Evolutionary conservation across 2,888 invertebrate genomes (phyloP).

Genomic region (Melanostoma mellinum): DNA sequence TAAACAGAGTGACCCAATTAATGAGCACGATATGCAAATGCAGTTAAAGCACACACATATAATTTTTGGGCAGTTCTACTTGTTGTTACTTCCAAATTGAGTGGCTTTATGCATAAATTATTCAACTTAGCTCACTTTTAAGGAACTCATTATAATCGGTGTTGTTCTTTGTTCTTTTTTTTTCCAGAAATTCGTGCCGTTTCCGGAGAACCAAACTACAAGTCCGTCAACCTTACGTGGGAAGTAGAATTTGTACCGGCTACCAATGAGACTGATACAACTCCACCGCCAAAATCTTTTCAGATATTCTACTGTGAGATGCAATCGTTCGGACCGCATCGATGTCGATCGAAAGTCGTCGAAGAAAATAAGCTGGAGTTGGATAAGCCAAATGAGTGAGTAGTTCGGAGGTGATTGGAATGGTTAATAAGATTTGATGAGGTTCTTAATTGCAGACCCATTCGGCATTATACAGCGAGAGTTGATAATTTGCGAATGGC

Average conservation of each 20-base stretch:
- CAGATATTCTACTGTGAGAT: slow-evolving; percentile 90
- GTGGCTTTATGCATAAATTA: slow-evolving; percentile 44
- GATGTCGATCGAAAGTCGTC: slow-evolving; percentile 85
- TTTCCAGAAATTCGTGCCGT: slow-evolving; percentile 81
- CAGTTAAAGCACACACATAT: not conserved
- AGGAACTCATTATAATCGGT: slow-evolving; percentile 44
- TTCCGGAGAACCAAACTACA: slow-evolving; percentile 82
- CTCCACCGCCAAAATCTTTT: slow-evolving; percentile 84
- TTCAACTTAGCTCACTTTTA: slow-evolving; percentile 21
- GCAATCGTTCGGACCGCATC: slow-evolving; percentile 90
- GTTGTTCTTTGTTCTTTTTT: slow-evolving; percentile 51
- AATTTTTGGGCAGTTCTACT: slow-evolving; percentile 27
- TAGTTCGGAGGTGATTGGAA: slow-evolving; percentile 43
- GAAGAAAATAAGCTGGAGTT: slow-evolving; percentile 75
- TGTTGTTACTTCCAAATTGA: slow-evolving; percentile 51
- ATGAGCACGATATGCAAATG: slow-evolving; percentile 54
- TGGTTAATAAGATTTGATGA: slow-evolving; percentile 31
- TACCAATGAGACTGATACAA: slow-evolving; percentile 77
- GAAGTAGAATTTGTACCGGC: slow-evolving; percentile 80
- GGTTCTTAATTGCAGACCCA: slow-evolving; percentile 74
- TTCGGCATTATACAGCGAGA: slow-evolving; percentile 84
- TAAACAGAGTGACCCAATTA: slow-evolving; percentile 55
- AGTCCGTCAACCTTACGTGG: slow-evolving; percentile 82
- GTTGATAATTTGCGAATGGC: slow-evolving; percentile 90
- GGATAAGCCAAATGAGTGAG: slow-evolving; percentile 68